Percentiles rank a stretch among this genome's conserved stretches.
phyloP scores from a whole-genome alignment of 2,888 invertebrate species.

The Aphelenchoides bicaudatus region DNA sequence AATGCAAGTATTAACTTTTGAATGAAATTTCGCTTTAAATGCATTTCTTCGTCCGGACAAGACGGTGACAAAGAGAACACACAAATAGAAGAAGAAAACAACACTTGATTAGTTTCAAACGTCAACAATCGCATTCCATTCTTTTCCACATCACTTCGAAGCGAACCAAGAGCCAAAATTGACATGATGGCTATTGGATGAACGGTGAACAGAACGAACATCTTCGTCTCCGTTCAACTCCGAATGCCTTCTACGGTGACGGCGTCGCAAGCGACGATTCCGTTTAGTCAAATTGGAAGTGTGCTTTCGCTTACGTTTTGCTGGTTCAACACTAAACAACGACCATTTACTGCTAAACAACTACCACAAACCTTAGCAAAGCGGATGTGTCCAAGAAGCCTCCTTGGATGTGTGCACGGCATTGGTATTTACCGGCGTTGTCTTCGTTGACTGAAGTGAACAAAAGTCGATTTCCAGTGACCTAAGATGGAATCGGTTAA shows the following conservation, averaged over 20 bases:
- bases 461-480: conserved; percentile 67
- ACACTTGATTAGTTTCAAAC: neutral
- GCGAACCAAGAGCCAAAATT: conserved; percentile 39
- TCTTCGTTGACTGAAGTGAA: conserved; percentile 67
- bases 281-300: conserved; percentile 22
- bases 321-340: conserved; percentile 50
- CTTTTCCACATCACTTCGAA: conserved; percentile 27
- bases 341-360: no score
- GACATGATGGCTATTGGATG: conserved; percentile 15
- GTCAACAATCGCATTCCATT: no score
- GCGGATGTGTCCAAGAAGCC: conserved; percentile 52
- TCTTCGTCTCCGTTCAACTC: neutral
- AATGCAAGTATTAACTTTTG: neutral
- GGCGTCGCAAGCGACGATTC: conserved; percentile 33
- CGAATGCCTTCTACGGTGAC: conserved; percentile 39
- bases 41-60: no score
- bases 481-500: conserved; percentile 53
- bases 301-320: conserved; percentile 59
- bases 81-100: neutral
- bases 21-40: no score
- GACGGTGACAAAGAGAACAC: conserved; percentile 2
- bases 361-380: conserved; percentile 53
- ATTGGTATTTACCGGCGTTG: conserved; percentile 72
- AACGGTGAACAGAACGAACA: neutral
- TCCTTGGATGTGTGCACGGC: conserved; percentile 67